Evolutionary conservation across 2,113 vertebrate species (phyloP).

Genomic region (Phodopus roborovskii): DNA sequence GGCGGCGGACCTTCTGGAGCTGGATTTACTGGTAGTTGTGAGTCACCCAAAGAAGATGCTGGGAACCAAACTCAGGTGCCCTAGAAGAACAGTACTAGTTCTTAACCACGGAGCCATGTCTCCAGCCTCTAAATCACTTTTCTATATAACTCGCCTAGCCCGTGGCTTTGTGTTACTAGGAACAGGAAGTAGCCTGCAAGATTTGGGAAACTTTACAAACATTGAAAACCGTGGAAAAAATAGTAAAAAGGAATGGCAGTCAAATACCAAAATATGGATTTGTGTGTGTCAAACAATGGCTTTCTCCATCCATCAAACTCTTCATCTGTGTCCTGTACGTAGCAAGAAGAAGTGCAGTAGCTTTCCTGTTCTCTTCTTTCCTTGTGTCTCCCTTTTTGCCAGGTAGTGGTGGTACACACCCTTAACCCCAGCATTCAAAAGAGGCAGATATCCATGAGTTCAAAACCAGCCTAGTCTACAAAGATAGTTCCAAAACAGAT

Average conservation of each 20-base stretch:
- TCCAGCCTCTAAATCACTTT: not conserved
- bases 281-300: not conserved
- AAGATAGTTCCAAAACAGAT: not conserved
- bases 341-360: not conserved
- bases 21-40: not conserved
- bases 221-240: slow-evolving; percentile 38
- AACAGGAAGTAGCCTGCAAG: not conserved
- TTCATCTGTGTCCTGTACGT: not conserved
- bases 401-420: too few species aligned
- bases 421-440: too few species aligned
- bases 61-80: not conserved
- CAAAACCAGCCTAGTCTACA: not conserved
- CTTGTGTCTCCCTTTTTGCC: not conserved
- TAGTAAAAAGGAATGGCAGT: not conserved
- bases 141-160: not conserved
- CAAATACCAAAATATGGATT: not conserved
- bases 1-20: not conserved
- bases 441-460: not conserved
- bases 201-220: not conserved
- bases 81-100: not conserved
- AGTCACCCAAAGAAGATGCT: not conserved
- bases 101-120: not conserved
- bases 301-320: not conserved
- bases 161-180: not conserved
- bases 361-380: not conserved